phyloP scores from a whole-genome alignment of 2,888 invertebrate species.

The Ceraclea dissimilis region DNA sequence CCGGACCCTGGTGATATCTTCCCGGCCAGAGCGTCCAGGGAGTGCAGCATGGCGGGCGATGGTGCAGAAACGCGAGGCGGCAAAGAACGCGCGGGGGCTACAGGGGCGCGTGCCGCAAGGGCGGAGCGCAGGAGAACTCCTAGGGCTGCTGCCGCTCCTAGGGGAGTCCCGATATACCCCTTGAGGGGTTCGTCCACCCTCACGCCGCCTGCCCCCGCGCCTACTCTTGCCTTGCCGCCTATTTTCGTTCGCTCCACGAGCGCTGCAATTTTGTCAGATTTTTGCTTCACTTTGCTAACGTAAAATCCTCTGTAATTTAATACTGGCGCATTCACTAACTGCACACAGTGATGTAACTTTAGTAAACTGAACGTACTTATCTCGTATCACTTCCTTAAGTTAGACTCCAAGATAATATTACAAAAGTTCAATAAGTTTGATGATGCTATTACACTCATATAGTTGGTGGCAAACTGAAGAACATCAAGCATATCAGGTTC shows the following conservation, averaged over 20 bases:
- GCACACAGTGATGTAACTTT: not conserved
- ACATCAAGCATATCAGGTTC: not conserved
- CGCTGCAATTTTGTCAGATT: conserved; percentile 2
- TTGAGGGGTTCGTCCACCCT: conserved; percentile 18
- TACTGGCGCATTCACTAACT: no score
- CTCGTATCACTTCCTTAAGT: not conserved
- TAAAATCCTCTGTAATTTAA: not conserved
- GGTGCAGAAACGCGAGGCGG: conserved; percentile 28
- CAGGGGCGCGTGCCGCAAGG: conserved; percentile 19
- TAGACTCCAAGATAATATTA: not conserved
- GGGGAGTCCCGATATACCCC: conserved; percentile 16
- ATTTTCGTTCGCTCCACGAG: conserved; percentile 2
- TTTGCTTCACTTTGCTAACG: not conserved
- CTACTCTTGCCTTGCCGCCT: conserved; percentile 5
- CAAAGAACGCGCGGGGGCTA: conserved; percentile 29
- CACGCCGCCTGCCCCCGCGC: conserved; percentile 7
- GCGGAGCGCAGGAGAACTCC: conserved; percentile 36
- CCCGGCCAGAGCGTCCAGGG: conserved; percentile 81
- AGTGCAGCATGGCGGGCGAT: conserved; percentile 68
- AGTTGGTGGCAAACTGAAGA: conserved; percentile 3
- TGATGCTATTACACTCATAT: not conserved
- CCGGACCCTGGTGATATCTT: conserved; percentile 79
- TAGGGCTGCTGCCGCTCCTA: conserved; percentile 36
- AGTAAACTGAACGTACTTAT: not conserved
- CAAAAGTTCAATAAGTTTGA: not conserved